phyloP scores from a whole-genome alignment of 2,113 vertebrate species.

The Oreamnos americanus region DNA sequence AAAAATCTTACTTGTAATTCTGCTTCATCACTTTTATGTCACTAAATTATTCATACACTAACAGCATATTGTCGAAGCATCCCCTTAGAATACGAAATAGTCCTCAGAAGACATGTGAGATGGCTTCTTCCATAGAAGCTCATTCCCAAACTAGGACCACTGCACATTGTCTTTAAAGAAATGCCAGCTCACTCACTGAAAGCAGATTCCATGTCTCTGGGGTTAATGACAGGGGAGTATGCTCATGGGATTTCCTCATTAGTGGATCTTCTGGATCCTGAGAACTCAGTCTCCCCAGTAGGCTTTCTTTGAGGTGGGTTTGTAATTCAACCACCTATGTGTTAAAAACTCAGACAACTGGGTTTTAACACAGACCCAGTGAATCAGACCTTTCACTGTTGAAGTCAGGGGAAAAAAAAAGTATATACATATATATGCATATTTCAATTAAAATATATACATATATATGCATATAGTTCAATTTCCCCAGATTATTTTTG shows the following conservation, averaged over 20 bases:
- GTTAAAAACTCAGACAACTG: neutral
- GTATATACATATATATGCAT: neutral
- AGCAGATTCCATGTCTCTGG: neutral
- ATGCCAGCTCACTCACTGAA: neutral
- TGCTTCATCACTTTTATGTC: neutral
- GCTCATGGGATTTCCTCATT: neutral
- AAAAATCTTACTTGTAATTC: constrained; percentile 1
- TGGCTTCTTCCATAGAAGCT: neutral
- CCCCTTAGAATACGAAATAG: neutral
- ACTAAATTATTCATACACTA: neutral
- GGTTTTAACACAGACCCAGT: neutral
- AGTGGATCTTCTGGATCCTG: neutral
- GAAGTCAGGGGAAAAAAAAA: neutral
- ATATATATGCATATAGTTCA: neutral
- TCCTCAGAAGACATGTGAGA: neutral
- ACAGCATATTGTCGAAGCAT: neutral
- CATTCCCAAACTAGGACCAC: neutral
- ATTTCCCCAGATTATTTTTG: constrained; percentile 20
- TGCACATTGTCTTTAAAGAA: neutral
- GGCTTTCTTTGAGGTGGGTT: neutral
- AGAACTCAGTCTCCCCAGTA: neutral
- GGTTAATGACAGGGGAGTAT: neutral
- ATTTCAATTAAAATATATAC: neutral
- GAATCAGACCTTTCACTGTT: neutral
- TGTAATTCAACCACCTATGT: neutral